These are phyloP conservation scores for Philopedon plagiatum DNA, from an alignment of 2,888 invertebrate genomes.

Conservation along the genomic window DNA sequence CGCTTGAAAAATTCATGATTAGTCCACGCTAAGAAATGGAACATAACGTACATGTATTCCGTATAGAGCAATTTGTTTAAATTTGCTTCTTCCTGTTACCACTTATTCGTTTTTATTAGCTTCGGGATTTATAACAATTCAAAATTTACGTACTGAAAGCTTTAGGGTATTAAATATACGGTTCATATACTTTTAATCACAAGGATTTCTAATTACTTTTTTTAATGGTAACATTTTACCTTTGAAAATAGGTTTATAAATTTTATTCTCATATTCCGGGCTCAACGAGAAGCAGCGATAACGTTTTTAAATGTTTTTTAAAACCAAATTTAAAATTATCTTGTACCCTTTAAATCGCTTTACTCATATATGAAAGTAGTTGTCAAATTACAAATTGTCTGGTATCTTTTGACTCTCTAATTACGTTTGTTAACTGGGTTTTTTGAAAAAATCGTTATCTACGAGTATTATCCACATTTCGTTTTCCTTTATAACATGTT, in stretches of 20 bases:
- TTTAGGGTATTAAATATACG: background rate
- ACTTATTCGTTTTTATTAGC: constrained; percentile 11
- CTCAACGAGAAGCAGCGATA: background rate
- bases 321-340: constrained; percentile 3
- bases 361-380: constrained; percentile 1
- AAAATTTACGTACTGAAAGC: background rate
- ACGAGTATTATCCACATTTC: background rate
- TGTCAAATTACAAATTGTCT: background rate
- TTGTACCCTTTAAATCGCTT: background rate
- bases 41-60: background rate
- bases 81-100: background rate
- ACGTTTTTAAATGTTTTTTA: background rate
- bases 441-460: constrained; percentile 2
- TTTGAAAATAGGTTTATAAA: background rate
- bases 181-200: background rate
- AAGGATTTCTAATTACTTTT: background rate
- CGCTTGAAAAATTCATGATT: background rate
- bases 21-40: background rate
- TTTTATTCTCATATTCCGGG: background rate
- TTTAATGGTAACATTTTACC: background rate
- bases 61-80: background rate
- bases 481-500: constrained; percentile 1
- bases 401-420: background rate
- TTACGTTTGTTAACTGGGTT: background rate
- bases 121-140: background rate